Conservation (phyloP, 2,888 invertebrate genomes). For the Apamea monoglypha region DNA sequence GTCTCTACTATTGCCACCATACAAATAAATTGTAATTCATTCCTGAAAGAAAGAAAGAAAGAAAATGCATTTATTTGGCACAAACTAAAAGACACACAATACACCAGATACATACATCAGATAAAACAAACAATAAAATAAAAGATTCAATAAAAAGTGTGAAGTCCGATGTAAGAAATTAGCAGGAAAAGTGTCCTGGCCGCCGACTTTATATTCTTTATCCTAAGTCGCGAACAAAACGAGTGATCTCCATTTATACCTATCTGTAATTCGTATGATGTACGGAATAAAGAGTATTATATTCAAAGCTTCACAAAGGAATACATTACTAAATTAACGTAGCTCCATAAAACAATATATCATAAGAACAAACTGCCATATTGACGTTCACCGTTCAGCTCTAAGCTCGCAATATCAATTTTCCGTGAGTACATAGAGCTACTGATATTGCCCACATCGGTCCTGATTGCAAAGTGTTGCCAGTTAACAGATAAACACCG, state of each 20-base stretch:
- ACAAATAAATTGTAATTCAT: too few species aligned
- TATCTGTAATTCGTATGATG: too few species aligned
- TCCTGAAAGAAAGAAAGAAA: too few species aligned
- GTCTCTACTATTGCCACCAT: too few species aligned
- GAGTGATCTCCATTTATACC: too few species aligned
- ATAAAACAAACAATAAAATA: too few species aligned
- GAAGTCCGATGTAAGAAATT: too few species aligned
- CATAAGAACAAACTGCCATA: slow-evolving; percentile 43
- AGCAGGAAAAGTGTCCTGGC: too few species aligned
- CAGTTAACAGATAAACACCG: slow-evolving; percentile 81
- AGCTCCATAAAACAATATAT: slow-evolving; percentile 29
- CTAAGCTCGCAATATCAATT: slow-evolving; percentile 70
- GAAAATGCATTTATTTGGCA: too few species aligned
- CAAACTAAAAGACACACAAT: too few species aligned
- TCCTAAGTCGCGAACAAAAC: background rate
- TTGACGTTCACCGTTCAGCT: slow-evolving; percentile 27
- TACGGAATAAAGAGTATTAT: background rate
- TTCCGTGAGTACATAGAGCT: slow-evolving; percentile 59
- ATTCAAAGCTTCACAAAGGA: background rate
- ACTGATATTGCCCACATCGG: slow-evolving; percentile 71
- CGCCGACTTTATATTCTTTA: background rate
- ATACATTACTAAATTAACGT: background rate
- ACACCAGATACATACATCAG: too few species aligned
- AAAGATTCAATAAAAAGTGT: too few species aligned
- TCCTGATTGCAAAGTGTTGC: slow-evolving; percentile 84